Percentiles rank a stretch among this genome's conserved stretches.
Conservation (phyloP, 1,140 invertebrate genomes). For the Heliconius nattereri region DNA sequence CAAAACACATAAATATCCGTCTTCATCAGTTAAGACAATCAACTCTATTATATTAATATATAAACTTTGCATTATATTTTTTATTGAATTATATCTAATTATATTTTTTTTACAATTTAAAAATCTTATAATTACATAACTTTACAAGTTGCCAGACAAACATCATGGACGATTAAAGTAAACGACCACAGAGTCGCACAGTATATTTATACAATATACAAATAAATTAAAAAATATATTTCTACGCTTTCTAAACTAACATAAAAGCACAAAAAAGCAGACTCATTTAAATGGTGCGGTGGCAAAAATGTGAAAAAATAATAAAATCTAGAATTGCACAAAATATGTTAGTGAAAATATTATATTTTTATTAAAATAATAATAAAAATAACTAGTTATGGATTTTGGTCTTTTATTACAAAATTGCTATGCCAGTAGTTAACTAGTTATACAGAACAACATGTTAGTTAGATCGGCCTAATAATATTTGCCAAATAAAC, state of each 20-base stretch:
- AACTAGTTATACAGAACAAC: too few relatives aligned
- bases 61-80: conserved; percentile 17
- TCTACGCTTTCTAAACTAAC: not conserved
- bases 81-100: conserved; percentile 3
- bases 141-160: conserved; percentile 15
- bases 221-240: not conserved
- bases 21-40: not conserved
- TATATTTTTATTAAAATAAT: not conserved
- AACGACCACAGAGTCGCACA: conserved; percentile 19
- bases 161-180: conserved; percentile 31
- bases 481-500: too few relatives aligned
- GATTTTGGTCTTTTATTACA: too few relatives aligned
- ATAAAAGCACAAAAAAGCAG: conserved; percentile 13
- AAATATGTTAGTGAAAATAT: conserved; percentile 18
- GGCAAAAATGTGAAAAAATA: conserved; percentile 25
- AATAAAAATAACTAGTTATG: not conserved
- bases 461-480: too few relatives aligned
- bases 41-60: conserved; percentile 14
- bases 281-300: conserved; percentile 16
- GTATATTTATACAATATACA: conserved; percentile 15
- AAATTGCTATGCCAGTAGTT: too few relatives aligned
- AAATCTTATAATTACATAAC: conserved; percentile 35
- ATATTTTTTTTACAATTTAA: conserved; percentile 30
- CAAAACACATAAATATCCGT: conserved; percentile 2
- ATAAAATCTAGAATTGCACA: conserved; percentile 30